Evolutionary conservation across 2,113 vertebrate species (phyloP).

Genomic region (Corythoichthys intestinalis): DNA sequence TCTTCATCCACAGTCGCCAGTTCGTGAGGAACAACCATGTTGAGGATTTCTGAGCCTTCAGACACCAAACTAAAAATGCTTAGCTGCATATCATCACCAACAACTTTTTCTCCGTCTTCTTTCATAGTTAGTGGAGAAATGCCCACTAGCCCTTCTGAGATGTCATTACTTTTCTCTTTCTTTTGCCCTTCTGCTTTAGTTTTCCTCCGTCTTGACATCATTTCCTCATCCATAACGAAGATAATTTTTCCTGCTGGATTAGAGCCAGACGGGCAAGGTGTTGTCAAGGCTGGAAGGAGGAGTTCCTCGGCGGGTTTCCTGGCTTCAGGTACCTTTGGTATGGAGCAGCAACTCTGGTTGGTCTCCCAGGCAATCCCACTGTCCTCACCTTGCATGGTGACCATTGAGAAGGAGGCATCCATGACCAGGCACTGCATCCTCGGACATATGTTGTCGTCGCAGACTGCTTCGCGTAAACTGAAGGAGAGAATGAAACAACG

Average conservation of each 20-base stretch:
- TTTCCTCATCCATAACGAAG: constrained; percentile 85
- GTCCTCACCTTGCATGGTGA: constrained; percentile 87
- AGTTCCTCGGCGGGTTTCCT: constrained; percentile 74
- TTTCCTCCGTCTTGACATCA: constrained; percentile 69
- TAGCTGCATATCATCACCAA: constrained; percentile 69
- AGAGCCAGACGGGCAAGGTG: constrained; percentile 49
- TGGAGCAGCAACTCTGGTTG: constrained; percentile 79
- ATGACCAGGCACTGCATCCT: constrained; percentile 88
- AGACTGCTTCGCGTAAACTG: constrained; percentile 81
- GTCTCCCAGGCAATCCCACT: constrained; percentile 93
- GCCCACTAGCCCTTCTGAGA: constrained; percentile 58
- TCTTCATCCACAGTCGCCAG: constrained; percentile 83
- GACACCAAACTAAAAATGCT: constrained; percentile 83
- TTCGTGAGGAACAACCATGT: constrained; percentile 82
- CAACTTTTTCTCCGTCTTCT: constrained; percentile 19
- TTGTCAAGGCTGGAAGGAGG: constrained; percentile 52
- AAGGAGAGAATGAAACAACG: constrained; percentile 6
- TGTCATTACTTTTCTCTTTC: constrained; percentile 33
- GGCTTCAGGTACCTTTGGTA: constrained; percentile 81
- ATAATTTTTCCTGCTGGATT: constrained; percentile 79
- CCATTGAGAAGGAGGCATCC: constrained; percentile 89
- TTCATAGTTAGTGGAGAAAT: constrained; percentile 64
- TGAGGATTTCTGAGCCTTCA: constrained; percentile 89
- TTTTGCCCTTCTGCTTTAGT: constrained; percentile 21
- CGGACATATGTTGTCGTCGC: constrained; percentile 78